Conservation (phyloP, 2,797 vertebrate genomes). For the Hydrophis major region DNA sequence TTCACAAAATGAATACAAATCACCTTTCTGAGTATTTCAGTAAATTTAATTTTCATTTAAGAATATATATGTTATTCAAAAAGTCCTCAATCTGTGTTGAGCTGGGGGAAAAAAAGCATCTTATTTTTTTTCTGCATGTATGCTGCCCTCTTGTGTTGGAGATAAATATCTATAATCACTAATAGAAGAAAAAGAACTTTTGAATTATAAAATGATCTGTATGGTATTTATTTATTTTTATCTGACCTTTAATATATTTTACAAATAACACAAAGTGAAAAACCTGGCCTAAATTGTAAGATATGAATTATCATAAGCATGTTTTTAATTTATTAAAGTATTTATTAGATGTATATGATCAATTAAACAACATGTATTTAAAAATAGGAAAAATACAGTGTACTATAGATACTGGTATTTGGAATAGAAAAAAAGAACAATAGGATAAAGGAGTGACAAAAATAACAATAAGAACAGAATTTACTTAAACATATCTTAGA, state of each 20-base stretch:
- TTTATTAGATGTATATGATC: background rate
- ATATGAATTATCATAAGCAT: background rate
- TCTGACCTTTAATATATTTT: background rate
- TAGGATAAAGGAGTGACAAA: background rate
- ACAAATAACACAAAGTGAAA: background rate
- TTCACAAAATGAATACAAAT: background rate
- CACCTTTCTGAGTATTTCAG: background rate
- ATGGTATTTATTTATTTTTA: background rate
- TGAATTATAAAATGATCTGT: background rate
- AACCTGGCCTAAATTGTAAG: background rate
- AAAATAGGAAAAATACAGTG: background rate
- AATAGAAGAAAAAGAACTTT: background rate
- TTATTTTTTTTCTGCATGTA: background rate
- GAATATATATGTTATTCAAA: background rate
- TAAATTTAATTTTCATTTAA: background rate
- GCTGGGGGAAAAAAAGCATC: too few species aligned
- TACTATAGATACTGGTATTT: background rate
- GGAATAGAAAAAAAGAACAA: background rate
- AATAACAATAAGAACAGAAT: background rate
- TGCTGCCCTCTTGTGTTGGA: constrained; percentile 18
- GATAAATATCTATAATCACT: background rate
- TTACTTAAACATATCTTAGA: background rate
- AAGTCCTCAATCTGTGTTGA: background rate
- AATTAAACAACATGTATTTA: background rate
- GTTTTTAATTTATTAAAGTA: background rate